Conservation (phyloP, 30 jellyfish, hydroid and myxozoan species). For the Aurelia aurita region DNA sequence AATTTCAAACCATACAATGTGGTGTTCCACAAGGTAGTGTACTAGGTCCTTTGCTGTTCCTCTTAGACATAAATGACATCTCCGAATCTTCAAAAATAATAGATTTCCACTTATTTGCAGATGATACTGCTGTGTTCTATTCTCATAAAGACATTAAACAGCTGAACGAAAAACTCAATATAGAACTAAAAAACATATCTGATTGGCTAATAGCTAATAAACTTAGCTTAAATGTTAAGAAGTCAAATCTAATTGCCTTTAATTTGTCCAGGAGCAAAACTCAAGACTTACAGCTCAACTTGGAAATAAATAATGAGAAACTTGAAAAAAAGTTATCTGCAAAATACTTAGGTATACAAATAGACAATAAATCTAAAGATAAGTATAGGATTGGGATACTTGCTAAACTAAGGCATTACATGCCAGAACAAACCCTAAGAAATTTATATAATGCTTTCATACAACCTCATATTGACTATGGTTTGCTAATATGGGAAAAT, state of each 20-base stretch:
- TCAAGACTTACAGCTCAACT: background rate
- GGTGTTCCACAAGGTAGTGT: slow-evolving; percentile 22
- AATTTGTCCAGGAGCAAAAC: too few relatives aligned
- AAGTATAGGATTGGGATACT: too few relatives aligned
- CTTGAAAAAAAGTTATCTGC: background rate
- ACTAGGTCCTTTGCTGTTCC: background rate
- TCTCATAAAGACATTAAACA: too few relatives aligned
- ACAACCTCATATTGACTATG: slow-evolving; percentile 34
- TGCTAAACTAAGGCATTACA: slow-evolving; percentile 15
- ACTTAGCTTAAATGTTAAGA: background rate
- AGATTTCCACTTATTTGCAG: too few relatives aligned
- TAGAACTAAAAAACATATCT: too few relatives aligned
- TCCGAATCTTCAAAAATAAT: too few relatives aligned
- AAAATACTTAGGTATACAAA: slow-evolving; percentile 18
- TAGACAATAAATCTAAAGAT: slow-evolving; percentile 24
- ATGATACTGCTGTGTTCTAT: too few relatives aligned
- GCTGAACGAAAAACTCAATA: too few relatives aligned
- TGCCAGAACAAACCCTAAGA: slow-evolving; percentile 18
- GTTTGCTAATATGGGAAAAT: slow-evolving; percentile 26
- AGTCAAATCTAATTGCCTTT: background rate
- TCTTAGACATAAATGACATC: background rate
- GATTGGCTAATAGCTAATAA: background rate
- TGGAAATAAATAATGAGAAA: background rate
- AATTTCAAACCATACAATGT: background rate
- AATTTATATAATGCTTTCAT: slow-evolving; percentile 20